These are phyloP conservation scores for Drosophila kikkawai DNA, from an alignment of 1,140 invertebrate species.

Conservation along the genomic window DNA sequence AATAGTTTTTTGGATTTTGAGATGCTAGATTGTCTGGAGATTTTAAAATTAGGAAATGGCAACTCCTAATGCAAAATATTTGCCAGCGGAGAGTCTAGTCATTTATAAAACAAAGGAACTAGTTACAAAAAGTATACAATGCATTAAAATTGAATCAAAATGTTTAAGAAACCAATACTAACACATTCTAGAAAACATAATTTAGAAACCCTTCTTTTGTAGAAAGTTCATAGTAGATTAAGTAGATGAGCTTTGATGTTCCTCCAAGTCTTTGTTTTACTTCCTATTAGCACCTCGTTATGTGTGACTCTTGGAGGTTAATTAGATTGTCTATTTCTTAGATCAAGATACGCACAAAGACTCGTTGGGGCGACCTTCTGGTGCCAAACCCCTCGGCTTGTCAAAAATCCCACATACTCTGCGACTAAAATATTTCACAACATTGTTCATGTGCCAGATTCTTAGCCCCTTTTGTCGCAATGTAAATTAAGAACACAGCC, in stretches of 20 bases:
- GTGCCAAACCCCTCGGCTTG: slow-evolving; percentile 39
- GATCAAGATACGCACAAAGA: slow-evolving; percentile 7
- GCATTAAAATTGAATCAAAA: not conserved
- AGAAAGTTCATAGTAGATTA: not conserved
- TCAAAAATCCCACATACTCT: slow-evolving; percentile 48
- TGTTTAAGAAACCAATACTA: not conserved
- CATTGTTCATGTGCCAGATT: slow-evolving; percentile 59
- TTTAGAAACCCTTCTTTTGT: no score
- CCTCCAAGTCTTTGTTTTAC: not conserved
- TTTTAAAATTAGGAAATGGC: no score
- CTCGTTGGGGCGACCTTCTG: slow-evolving; percentile 27
- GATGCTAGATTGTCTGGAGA: slow-evolving; percentile 1
- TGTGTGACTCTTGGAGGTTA: not conserved
- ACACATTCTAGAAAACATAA: not conserved
- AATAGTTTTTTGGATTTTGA: not conserved
- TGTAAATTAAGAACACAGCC: slow-evolving; percentile 68
- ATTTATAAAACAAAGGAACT: not conserved
- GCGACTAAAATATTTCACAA: slow-evolving; percentile 72
- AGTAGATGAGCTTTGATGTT: not conserved
- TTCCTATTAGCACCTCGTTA: slow-evolving; percentile 16
- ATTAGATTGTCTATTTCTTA: slow-evolving; percentile 20
- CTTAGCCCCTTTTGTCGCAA: slow-evolving; percentile 55
- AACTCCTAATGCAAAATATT: not conserved
- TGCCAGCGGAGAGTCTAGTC: not conserved
- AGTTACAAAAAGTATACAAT: not conserved